Base-by-base conservation (phyloP, 1,140 invertebrate genomes). In the Mesaphorura yosii region DNA sequence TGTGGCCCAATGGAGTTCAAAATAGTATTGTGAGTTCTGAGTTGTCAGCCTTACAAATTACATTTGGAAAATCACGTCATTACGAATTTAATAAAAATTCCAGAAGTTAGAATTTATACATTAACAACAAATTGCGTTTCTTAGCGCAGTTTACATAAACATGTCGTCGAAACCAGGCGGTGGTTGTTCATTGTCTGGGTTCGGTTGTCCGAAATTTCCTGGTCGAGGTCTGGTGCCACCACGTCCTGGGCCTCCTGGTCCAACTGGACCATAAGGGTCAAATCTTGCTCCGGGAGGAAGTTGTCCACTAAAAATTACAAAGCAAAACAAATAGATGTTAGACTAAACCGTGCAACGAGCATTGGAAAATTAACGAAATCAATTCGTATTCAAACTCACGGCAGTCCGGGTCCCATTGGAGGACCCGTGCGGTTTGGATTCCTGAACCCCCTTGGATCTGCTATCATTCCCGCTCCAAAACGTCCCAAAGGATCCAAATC, bases 401-500 rank as follows among this genome's bases (percentile, higher is more conserved):
- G 53, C 28, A 3, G 19, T n/a, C n/a, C n/a, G n/a, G n/a, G n/a
- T n/a, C n/a, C n/a, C n/a, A 48, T 5, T 25, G 47, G 34, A 15
- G 44, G 42, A 5, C 51, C 28, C 2, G 53, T 54, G n/a, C n/a
- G n/a, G n/a, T n/a, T n/a, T n/a, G n/a, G n/a, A n/a, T 4, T 17
- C 15, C 60, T 14, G 20, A 56, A 58, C 19, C 60, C 60, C 20
- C 60, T 29, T 23, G 54, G 53, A 52, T 62, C 60, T 14, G 51
- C 53, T 31, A 58, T 23, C 48, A 53, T 62, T 38, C 60, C 60
- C 27, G 56, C 25, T 12, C 60, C 60, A 40, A 58, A 29, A n/a
- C 56, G 28, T n/a, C 57, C 57, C 19, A 59, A 20, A 42, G 60
- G 60, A 47, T 62, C 60, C 31, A 62, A 52, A 42, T 62, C 60